Evolutionary conservation across 2,113 vertebrate genomes (phyloP).

Genomic region (Poecilia latipinna): DNA sequence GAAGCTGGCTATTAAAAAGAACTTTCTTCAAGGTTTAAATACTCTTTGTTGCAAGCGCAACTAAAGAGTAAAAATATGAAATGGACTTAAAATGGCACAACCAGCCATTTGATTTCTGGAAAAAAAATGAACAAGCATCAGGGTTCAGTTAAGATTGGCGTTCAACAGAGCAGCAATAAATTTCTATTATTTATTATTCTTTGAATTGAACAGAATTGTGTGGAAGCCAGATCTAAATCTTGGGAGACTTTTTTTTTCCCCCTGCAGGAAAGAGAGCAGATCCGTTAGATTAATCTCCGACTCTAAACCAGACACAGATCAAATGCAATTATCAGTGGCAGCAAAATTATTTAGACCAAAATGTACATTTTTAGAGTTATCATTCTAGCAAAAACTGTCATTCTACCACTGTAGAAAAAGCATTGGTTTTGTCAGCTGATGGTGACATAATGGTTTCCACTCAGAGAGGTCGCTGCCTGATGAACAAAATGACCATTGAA

Average conservation of each 20-base stretch:
- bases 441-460: slow-evolving; percentile 16
- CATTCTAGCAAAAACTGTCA: too few relatives aligned
- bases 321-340: background rate
- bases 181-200: background rate
- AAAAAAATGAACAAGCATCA: background rate
- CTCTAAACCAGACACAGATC: background rate
- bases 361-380: background rate
- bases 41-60: background rate
- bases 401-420: too few relatives aligned
- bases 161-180: background rate
- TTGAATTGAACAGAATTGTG: background rate
- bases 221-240: background rate
- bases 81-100: background rate
- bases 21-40: background rate
- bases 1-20: background rate
- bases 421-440: background rate
- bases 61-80: background rate
- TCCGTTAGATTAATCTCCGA: too few relatives aligned
- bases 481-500: slow-evolving; percentile 21
- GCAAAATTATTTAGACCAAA: background rate
- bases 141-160: background rate
- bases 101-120: background rate
- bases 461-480: background rate
- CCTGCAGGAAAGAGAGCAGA: too few relatives aligned
- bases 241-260: background rate